These are phyloP conservation scores for Wasmannia auropunctata DNA, from an alignment of 1,140 invertebrate genomes.

Conservation along the genomic window DNA sequence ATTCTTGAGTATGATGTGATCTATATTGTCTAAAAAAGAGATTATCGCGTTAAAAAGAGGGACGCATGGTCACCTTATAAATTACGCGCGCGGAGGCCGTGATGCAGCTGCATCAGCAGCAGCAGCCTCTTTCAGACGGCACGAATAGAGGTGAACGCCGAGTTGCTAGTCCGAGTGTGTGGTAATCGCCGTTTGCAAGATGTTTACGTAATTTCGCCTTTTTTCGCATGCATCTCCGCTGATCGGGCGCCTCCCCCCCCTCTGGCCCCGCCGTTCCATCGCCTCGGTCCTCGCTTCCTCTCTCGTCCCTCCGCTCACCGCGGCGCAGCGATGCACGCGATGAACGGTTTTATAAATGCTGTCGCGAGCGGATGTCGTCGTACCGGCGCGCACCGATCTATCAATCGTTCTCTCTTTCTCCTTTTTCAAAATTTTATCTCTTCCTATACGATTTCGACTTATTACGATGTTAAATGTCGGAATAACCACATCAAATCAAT, in stretches of 20 bases:
- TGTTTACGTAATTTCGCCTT: conserved; percentile 82
- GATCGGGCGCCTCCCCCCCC: conserved; percentile 63
- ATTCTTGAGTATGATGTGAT: neutral
- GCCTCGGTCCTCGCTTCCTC: conserved; percentile 45
- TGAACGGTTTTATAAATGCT: conserved; percentile 67
- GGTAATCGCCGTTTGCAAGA: conserved; percentile 80
- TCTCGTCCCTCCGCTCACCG: conserved; percentile 51
- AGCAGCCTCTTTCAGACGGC: conserved; percentile 54
- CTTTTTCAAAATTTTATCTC: neutral
- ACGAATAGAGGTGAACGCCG: conserved; percentile 74
- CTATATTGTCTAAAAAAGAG: conserved; percentile 38
- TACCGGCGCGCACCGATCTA: conserved; percentile 12
- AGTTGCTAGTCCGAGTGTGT: conserved; percentile 69
- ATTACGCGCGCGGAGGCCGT: conserved; percentile 48
- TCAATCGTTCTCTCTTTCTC: neutral
- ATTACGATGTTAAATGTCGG: neutral
- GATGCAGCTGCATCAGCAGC: conserved; percentile 15
- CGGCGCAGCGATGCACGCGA: conserved; percentile 67
- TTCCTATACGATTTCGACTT: neutral
- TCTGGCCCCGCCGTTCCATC: neutral
- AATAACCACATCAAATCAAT: neutral
- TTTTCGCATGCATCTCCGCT: conserved; percentile 76
- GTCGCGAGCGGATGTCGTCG: conserved; percentile 63
- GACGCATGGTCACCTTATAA: conserved; percentile 33
- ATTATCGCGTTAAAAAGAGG: conserved; percentile 27